These are phyloP conservation scores for Macrophya alboannulata DNA, from an alignment of 2,888 invertebrate genomes.

Conservation along the genomic window DNA sequence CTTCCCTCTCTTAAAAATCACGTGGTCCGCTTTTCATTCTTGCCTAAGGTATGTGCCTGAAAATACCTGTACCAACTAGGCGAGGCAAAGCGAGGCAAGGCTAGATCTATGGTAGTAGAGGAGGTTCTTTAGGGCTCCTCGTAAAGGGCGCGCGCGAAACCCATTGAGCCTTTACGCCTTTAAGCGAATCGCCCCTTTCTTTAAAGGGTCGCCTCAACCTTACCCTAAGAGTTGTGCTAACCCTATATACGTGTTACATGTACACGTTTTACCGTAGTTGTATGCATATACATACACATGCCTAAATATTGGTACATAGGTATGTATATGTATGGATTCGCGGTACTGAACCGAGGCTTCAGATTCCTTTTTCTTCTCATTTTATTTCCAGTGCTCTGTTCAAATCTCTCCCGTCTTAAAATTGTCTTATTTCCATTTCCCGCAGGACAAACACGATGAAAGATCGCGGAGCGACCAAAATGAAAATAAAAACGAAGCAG, in stretches of 20 bases:
- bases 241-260: background rate
- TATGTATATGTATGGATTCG: background rate
- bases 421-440: conserved; percentile 5
- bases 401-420: background rate
- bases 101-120: background rate
- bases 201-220: conserved; percentile 15
- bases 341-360: background rate
- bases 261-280: background rate
- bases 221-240: background rate
- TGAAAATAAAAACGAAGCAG: background rate
- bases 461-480: too few species aligned
- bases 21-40: background rate
- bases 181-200: conserved; percentile 37
- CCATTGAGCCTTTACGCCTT: conserved; percentile 51
- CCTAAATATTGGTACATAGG: background rate
- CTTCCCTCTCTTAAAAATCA: background rate
- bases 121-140: conserved; percentile 30
- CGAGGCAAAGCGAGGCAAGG: background rate
- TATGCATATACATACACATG: background rate
- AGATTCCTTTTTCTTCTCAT: background rate
- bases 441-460: background rate
- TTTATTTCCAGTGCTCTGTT: conserved; percentile 6
- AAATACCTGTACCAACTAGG: conserved; percentile 38
- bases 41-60: background rate
- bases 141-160: conserved; percentile 41